These are phyloP conservation scores for Gasteruption jaculator DNA, from an alignment of 2,888 invertebrate genomes.

Conservation along the genomic window DNA sequence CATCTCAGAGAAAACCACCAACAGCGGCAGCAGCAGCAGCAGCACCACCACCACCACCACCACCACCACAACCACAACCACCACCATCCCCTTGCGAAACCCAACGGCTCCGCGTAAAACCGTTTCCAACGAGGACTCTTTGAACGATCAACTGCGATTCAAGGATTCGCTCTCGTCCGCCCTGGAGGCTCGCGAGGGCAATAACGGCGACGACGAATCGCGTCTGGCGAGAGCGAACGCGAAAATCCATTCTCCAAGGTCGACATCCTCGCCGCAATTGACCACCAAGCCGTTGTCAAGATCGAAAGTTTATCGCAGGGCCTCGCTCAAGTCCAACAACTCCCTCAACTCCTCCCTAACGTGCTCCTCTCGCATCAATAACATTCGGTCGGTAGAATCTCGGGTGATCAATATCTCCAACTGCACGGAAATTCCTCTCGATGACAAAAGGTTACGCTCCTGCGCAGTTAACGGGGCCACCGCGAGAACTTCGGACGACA, in stretches of 20 bases:
- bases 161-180: too few relatives aligned
- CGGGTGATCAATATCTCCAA: conserved; percentile 29
- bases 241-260: conserved; percentile 30
- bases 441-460: neutral
- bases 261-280: conserved; percentile 42
- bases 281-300: conserved; percentile 30
- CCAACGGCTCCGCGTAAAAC: too few relatives aligned
- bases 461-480: conserved; percentile 3
- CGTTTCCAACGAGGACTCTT: too few relatives aligned
- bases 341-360: conserved; percentile 8
- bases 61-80: too few relatives aligned
- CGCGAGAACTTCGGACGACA: conserved; percentile 3
- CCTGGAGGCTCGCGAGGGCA: too few relatives aligned
- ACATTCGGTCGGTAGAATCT: conserved; percentile 15
- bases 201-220: too few relatives aligned
- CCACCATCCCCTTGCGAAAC: too few relatives aligned
- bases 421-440: conserved; percentile 17
- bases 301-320: conserved; percentile 45
- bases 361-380: conserved; percentile 8
- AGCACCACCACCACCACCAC: too few relatives aligned
- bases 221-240: too few relatives aligned
- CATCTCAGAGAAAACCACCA: too few relatives aligned
- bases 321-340: conserved; percentile 34
- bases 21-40: too few relatives aligned
- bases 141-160: too few relatives aligned